These are phyloP conservation scores for Diceros bicornis DNA, from an alignment of 2,797 vertebrate genomes.

Conservation along the genomic window DNA sequence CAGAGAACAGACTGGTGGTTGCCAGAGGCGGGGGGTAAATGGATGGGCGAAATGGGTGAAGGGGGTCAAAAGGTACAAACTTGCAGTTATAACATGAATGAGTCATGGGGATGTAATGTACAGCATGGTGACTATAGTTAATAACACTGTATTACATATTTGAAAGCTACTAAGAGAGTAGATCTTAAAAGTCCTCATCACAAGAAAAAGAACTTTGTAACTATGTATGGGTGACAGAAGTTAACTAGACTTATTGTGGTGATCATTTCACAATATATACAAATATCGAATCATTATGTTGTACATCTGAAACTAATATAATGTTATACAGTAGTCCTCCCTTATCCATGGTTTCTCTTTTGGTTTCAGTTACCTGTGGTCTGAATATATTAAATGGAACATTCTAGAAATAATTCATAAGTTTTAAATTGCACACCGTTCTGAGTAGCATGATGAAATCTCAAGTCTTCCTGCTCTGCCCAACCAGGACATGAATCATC, in stretches of 20 bases:
- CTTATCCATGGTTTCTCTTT: too few relatives aligned
- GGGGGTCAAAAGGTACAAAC: neutral
- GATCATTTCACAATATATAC: neutral
- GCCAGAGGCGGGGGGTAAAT: neutral
- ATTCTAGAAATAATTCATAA: too few relatives aligned
- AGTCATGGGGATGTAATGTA: neutral
- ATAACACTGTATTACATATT: neutral
- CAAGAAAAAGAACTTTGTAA: neutral
- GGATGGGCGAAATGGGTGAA: neutral
- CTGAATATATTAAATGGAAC: too few relatives aligned
- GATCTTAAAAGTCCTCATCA: neutral
- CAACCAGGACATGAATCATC: too few relatives aligned
- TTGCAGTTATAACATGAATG: neutral
- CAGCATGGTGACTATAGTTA: neutral
- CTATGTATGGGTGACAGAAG: neutral
- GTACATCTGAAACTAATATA: neutral
- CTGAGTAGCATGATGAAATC: too few relatives aligned
- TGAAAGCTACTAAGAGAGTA: neutral
- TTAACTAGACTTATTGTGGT: neutral
- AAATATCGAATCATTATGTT: neutral
- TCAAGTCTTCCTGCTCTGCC: too few relatives aligned
- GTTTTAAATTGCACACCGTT: too few relatives aligned
- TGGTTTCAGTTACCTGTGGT: too few relatives aligned
- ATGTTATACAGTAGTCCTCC: neutral
- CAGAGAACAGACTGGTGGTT: neutral